A percentile compares a stretch with the other conserved stretches of the same genome.
phyloP scores from a whole-genome alignment of 2,797 vertebrate species.

The Macrochelys suwanniensis region DNA sequence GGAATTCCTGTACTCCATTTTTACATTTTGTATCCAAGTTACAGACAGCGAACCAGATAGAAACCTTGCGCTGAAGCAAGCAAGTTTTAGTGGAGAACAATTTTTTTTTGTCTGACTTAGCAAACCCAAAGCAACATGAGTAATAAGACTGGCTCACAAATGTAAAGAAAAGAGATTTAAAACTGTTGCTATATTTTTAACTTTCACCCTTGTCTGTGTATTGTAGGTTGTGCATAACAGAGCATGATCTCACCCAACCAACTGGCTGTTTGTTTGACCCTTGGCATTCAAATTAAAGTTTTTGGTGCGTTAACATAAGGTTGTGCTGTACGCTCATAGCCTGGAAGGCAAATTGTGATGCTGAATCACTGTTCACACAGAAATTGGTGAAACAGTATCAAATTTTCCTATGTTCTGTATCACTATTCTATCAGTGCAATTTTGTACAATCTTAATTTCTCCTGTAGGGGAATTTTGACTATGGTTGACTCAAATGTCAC shows the following conservation, averaged over 20 bases:
- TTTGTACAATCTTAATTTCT: neutral
- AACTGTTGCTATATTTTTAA: slow-evolving; percentile 13
- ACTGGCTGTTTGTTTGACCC: slow-evolving; percentile 20
- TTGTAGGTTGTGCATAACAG: fast-evolving
- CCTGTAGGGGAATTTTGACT: neutral
- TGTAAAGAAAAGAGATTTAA: slow-evolving; percentile 25
- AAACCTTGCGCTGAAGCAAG: neutral
- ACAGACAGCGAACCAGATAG: neutral
- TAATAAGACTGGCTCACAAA: slow-evolving; percentile 37
- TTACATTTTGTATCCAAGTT: neutral
- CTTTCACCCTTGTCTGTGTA: slow-evolving; percentile 18
- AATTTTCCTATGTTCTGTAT: neutral
- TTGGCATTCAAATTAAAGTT: neutral
- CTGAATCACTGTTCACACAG: neutral
- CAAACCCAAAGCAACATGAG: neutral
- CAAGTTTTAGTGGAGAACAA: slow-evolving; percentile 1
- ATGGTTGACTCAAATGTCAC: neutral
- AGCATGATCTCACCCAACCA: neutral
- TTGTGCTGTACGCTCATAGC: fast-evolving
- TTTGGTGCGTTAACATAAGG: neutral
- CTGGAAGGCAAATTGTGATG: fast-evolving
- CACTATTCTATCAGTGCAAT: neutral
- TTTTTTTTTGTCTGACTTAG: slow-evolving; percentile 24
- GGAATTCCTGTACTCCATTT: neutral
- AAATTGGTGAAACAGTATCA: neutral